Evolutionary conservation across 2,797 vertebrate genomes (phyloP), one percentile per base, ranked within the genome.

Genomic region (Ceyx erithaca): DNA sequence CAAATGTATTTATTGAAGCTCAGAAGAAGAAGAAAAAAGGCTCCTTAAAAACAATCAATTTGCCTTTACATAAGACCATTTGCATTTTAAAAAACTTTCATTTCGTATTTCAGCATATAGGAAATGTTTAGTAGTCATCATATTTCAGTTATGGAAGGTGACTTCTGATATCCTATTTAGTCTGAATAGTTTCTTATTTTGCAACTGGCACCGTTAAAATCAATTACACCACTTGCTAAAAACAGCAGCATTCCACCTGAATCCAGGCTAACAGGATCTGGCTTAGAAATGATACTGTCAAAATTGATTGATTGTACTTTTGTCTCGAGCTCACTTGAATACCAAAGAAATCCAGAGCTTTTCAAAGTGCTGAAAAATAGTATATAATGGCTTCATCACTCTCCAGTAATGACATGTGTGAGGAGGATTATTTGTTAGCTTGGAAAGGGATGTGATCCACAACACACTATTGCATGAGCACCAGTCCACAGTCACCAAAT

Each of bases 261-360:
- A 69, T 66, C 19, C 37, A 66, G 68, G 31, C 41, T 80, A 83
- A 83, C 49, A 75, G 37, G 85, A 89, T 62, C 79, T 92, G 76
- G 46, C 90, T 92, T 55, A 89, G 40, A 90, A 78, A 9, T 54
- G 54, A 92, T 69, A 72, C 61, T 92, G 79, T 85, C 89, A 94
- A 69, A 83, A 78, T 6, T 83, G 76, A 89, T 90, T 78, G 69
- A 92, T 92, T 75, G 54, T 71, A 30, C 43, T 80, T 93, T 85
- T 83, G 22, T 80, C 58, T 89, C 76, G 83, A 71, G 83, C n/a
- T 25, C 43, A 62, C 35, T 45, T 49, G 9, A 87, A 77, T 54
- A 52, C 9, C 1, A 28, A 67, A 52, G 89, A 81, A 64, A 45
- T 14, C 8, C 21, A 14, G 25, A 19, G 18, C 26, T 82, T 68